phyloP scores from a whole-genome alignment of 2,888 invertebrate species.

The Calliphora vomitoria region DNA sequence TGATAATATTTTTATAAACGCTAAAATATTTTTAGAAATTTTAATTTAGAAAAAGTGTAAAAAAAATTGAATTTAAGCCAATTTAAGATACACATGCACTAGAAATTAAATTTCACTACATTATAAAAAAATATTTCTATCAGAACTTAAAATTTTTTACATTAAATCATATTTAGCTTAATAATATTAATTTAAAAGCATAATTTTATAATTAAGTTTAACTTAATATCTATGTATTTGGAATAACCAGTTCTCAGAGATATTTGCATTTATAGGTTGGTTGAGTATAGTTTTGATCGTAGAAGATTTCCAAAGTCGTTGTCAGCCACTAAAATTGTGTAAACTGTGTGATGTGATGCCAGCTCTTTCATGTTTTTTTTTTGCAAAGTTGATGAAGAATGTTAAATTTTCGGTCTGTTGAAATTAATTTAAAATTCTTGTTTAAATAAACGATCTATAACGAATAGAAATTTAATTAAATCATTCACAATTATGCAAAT shows the following conservation, averaged over 20 bases:
- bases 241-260: no score
- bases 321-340: not conserved
- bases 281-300: not conserved
- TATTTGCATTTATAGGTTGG: no score
- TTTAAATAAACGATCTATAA: slow-evolving; percentile 78
- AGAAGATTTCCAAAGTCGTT: not conserved
- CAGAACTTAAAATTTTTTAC: no score
- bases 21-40: slow-evolving; percentile 46
- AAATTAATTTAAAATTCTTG: slow-evolving; percentile 82
- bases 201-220: no score
- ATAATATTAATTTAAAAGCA: no score
- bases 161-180: no score
- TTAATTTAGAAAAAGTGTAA: slow-evolving; percentile 32
- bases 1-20: slow-evolving; percentile 45
- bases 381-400: slow-evolving; percentile 67
- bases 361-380: slow-evolving; percentile 69
- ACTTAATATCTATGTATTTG: no score
- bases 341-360: slow-evolving; percentile 22
- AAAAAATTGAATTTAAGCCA: slow-evolving; percentile 46
- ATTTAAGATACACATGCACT: not conserved
- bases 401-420: slow-evolving; percentile 82
- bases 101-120: slow-evolving; percentile 8
- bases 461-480: slow-evolving; percentile 79
- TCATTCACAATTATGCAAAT: slow-evolving; percentile 71
- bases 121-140: no score